A percentile compares a stretch with the other conserved stretches of the same genome.
Evolutionary conservation across 2,113 vertebrate species (phyloP).

Genomic region (Vulpes ferrilata): DNA sequence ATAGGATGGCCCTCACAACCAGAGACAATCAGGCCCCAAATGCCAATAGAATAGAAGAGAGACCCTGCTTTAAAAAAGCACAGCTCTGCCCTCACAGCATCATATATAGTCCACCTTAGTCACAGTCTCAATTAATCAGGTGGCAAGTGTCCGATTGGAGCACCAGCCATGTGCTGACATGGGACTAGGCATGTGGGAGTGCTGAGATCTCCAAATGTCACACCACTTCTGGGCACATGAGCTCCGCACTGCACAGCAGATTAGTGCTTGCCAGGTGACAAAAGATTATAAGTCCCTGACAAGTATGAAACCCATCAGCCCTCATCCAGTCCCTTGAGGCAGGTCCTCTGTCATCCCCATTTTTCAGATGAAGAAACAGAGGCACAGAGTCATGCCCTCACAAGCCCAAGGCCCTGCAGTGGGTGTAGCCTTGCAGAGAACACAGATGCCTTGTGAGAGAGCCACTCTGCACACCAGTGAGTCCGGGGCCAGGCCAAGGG

Average conservation of each 20-base stretch:
- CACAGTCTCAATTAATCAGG: rapidly evolving
- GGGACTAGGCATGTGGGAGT: too few relatives aligned
- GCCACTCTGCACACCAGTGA: not conserved
- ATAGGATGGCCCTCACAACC: rapidly evolving
- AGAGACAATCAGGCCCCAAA: too few relatives aligned
- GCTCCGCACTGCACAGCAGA: rapidly evolving
- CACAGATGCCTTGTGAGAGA: not conserved
- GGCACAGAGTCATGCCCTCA: rapidly evolving
- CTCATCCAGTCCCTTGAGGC: rapidly evolving
- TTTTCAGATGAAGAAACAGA: not conserved
- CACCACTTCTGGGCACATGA: rapidly evolving
- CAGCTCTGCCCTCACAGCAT: not conserved
- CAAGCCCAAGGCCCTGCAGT: rapidly evolving
- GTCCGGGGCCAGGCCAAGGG: not conserved
- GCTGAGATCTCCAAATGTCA: not conserved
- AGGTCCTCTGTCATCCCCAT: not conserved
- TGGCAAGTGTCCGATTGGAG: not conserved
- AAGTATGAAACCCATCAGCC: not conserved
- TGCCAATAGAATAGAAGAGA: rapidly evolving
- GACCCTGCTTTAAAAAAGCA: not conserved
- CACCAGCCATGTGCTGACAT: not conserved
- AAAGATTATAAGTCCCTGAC: rapidly evolving
- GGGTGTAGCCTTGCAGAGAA: rapidly evolving
- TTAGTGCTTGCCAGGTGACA: rapidly evolving
- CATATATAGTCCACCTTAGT: rapidly evolving